These are phyloP conservation scores for Hipparchia semele DNA, from an alignment of 2,888 invertebrate species.

Conservation along the genomic window DNA sequence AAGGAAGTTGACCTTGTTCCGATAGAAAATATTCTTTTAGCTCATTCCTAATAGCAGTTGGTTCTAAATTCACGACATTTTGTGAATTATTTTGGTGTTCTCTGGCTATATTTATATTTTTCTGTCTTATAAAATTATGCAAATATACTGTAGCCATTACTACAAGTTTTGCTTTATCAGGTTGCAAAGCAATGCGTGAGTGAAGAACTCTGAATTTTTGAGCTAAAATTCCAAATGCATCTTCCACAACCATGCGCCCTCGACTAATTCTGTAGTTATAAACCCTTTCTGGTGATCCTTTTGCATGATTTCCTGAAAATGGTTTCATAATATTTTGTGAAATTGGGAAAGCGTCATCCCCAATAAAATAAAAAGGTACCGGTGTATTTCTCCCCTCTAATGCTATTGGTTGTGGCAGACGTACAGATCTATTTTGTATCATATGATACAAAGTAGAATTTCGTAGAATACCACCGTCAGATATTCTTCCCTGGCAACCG, in stretches of 20 bases:
- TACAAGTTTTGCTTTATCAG: background rate
- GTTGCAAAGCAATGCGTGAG: background rate
- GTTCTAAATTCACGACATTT: background rate
- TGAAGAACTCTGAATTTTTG: background rate
- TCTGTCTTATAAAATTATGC: background rate
- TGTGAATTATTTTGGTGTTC: background rate
- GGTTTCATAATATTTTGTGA: background rate
- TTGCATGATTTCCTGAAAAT: background rate
- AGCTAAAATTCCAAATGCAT: background rate
- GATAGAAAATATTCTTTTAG: background rate
- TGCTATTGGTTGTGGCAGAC: background rate
- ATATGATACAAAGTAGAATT: background rate
- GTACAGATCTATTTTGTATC: background rate
- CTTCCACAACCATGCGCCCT: background rate
- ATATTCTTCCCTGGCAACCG: background rate
- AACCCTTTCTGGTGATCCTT: constrained; percentile 21
- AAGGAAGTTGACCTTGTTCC: background rate
- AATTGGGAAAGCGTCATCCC: constrained; percentile 43
- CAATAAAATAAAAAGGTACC: constrained; percentile 29
- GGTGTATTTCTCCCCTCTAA: constrained; percentile 35
- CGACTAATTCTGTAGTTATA: background rate
- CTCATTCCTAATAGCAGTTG: background rate
- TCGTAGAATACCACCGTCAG: background rate
- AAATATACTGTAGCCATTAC: background rate
- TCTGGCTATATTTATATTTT: background rate